Percentiles rank a stretch among this genome's conserved stretches.
These are phyloP conservation scores for Gallinago stenura DNA, from an alignment of 2,797 vertebrate species.

Conservation along the genomic window DNA sequence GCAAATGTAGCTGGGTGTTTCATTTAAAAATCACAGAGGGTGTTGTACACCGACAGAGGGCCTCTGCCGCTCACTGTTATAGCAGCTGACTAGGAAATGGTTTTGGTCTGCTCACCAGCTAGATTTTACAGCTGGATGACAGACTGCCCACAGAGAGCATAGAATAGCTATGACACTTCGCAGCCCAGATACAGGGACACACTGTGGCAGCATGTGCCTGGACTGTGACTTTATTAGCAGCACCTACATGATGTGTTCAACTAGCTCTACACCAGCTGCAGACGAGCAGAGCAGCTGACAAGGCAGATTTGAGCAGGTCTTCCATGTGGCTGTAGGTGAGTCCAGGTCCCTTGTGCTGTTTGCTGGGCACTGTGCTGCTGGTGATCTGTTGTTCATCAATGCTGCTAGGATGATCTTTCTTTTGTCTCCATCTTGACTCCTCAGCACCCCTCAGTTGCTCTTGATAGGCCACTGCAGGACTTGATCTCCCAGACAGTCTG, in stretches of 20 bases:
- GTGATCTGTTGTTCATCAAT: not conserved
- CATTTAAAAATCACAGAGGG: not conserved
- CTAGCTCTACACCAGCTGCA: not conserved
- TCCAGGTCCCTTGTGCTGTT: not conserved
- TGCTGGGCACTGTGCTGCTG: not conserved
- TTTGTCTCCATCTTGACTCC: not conserved
- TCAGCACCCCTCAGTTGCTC: not conserved
- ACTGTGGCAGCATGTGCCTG: not conserved
- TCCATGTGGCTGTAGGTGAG: not conserved
- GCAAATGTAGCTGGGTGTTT: not conserved
- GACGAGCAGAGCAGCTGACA: not conserved
- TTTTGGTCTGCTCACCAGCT: not conserved
- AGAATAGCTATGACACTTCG: not conserved
- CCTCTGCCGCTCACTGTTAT: not conserved
- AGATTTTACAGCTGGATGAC: not conserved
- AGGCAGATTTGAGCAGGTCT: not conserved
- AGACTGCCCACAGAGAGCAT: not conserved
- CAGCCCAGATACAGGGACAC: not conserved
- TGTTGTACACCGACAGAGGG: not conserved
- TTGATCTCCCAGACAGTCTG: fast-evolving
- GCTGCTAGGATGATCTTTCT: not conserved
- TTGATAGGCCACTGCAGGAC: fast-evolving
- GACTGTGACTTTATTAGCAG: not conserved
- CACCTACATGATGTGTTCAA: not conserved
- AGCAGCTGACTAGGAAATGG: not conserved